Evolutionary conservation across 2,797 vertebrate genomes (phyloP).

Genomic region (Alectoris magna): DNA sequence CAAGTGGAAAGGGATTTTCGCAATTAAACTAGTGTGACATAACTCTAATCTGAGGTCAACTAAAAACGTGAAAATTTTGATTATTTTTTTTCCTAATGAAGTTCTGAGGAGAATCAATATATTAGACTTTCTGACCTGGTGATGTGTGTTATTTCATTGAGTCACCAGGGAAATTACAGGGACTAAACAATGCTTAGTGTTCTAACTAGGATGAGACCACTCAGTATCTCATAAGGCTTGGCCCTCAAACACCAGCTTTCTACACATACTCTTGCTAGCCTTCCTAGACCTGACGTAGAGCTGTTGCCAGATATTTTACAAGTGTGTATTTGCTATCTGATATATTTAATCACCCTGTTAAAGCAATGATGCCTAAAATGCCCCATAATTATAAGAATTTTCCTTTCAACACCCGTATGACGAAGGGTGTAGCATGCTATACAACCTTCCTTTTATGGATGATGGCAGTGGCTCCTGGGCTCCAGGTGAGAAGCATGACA

Average conservation of each 20-base stretch:
- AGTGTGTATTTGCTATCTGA: not conserved
- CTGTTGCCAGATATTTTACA: not conserved
- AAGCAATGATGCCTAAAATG: not conserved
- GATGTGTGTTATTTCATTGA: not conserved
- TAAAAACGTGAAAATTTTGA: not conserved
- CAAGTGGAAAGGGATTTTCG: not conserved
- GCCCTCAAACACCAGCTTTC: not conserved
- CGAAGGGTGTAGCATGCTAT: not conserved
- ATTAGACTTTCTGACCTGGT: not conserved
- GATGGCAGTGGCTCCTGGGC: not conserved
- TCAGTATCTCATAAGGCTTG: not conserved
- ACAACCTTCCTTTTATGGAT: not conserved
- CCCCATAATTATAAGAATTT: not conserved
- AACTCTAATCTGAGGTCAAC: not conserved
- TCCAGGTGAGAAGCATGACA: not conserved
- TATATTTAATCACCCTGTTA: not conserved
- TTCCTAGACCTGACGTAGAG: not conserved
- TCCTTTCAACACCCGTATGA: not conserved
- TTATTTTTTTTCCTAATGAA: not conserved
- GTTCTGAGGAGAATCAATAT: not conserved
- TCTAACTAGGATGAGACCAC: not conserved
- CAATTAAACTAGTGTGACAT: not conserved
- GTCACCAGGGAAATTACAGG: not conserved
- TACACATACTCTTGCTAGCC: accelerated
- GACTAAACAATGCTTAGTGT: not conserved